Evolutionary conservation across 2,888 invertebrate genomes (phyloP), one percentile per base, ranked within the genome.

Genomic region (Leptinotarsa haldemani): DNA sequence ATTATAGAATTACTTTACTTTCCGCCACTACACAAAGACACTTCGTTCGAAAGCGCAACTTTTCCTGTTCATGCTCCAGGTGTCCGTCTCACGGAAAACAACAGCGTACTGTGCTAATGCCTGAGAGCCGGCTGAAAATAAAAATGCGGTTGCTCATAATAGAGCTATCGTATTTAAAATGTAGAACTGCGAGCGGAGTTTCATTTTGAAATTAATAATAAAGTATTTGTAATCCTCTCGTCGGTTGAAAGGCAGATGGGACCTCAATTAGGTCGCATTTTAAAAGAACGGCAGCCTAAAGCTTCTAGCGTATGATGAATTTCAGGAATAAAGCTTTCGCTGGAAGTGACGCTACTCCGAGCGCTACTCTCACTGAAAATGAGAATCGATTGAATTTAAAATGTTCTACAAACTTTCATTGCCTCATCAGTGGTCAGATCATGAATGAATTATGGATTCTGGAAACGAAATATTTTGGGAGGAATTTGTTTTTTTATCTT

Each of bases 201-300:
- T 56, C 68, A 58, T 68, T 68, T 56, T 56, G 46, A 68, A 68
- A 68, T 68, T 68, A 68, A 68, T 68, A 68, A 68, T 68, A 56
- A 68, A 68, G 68, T 68, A 68, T 46, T 53, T 68, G 56, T 68
- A 68, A 68, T 68, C 68, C 68, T 68, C 56, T 56, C 7, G 68
- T 15, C 56, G 68, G 68, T 68, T 68, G 68, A 68, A 68, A 68
- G 68, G 68, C 68, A 68, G 68, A 68, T 68, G 68, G 68, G 68
- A 68, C 56, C 68, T 68, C 56, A 47, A 61, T 56, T 68, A 22
- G 68, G 46, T 46, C 56, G 56, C 56, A 68, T 68, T 56, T 56
- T 25, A 56, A 30, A 46, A 68, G 56, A 58, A 56, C 56, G 68
- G 40, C 46, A 68, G 46, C 56, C 46, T 46, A 68, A 40, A 68